Base-by-base conservation (phyloP, 53 echinoderm and acorn worm species). In the Echinometra lucunter region DNA sequence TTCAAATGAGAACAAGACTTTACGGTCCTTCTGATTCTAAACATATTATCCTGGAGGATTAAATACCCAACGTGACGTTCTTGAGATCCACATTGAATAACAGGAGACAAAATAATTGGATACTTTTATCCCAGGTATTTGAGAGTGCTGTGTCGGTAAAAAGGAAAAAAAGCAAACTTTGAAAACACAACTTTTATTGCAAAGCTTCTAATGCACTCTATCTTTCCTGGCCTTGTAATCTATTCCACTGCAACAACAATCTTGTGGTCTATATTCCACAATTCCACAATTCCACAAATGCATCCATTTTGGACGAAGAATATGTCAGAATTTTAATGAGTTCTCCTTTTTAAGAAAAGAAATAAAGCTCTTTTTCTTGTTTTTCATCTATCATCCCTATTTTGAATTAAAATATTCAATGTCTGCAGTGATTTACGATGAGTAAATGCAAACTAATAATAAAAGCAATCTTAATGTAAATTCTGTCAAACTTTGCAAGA, bases 221-320 rank as follows among this genome's bases (percentile, higher is more conserved):
- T 72, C 72, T 25, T 35, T 72, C 78, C 78, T 42, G 17, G 38
- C 40, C 78, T 78, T 42, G 42, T 7, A 78, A 78, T 78, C 42
- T 78, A 78, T 40, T 78, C 78, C 78, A 40, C 19, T 78, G 19
- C 40, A 40, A 78, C 37, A 75, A 40, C 78, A 42, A 78, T 40
- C 78, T 38, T 21, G 35, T 13, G 2, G 53, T 53, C 0, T 53
- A 53, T 32, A 34, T 72, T 72, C 35, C 70, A 75, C 75, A 40
- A 34, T 72, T 72, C 35, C 70, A 75, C 75, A 40, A 75, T 75
- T 75, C 75, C 78, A 38, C 78, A 78, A 78, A 78, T 78, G 42
- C 38, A 78, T 42, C 78, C 18, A 40, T 6, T 40, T 78, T 42
- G 78, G 6, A 40, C 35, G 5, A 42, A 19, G 42, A 78, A 78